Percentiles rank a stretch among this genome's conserved stretches.
Evolutionary conservation across 53 echinoderm and acorn worm species (phyloP).

Genomic region (Mesocentrotus franciscanus): DNA sequence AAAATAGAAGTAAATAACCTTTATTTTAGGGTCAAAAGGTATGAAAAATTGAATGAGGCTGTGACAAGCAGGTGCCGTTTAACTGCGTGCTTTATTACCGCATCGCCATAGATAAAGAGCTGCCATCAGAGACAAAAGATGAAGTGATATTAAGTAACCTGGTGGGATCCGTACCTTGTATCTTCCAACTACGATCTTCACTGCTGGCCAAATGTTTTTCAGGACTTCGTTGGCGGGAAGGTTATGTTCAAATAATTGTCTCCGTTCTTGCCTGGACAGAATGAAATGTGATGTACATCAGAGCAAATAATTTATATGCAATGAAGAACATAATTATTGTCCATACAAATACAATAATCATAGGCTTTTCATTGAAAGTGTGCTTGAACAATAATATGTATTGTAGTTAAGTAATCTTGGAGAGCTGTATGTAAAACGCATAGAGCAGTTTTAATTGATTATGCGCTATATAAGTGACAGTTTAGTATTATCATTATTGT

Average conservation of each 20-base stretch:
- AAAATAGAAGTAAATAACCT: background rate
- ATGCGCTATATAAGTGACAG: no score
- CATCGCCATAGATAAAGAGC: background rate
- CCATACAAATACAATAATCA: no score
- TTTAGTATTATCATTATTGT: no score
- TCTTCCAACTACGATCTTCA: background rate
- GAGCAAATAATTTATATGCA: background rate
- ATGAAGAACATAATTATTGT: background rate
- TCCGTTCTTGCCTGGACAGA: constrained; percentile 32
- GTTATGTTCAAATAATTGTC: constrained; percentile 14
- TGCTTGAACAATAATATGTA: no score
- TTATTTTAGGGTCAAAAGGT: background rate
- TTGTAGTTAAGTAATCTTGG: no score
- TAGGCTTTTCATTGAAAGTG: no score
- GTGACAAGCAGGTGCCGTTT: background rate
- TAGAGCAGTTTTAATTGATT: no score
- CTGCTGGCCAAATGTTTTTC: background rate
- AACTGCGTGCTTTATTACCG: background rate
- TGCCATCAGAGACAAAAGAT: background rate
- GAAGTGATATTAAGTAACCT: background rate
- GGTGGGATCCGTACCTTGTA: background rate
- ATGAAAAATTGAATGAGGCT: background rate
- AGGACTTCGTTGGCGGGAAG: background rate
- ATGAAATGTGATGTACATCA: background rate
- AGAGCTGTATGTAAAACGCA: no score